These are phyloP conservation scores for Tribolium castaneum DNA, from an alignment of 1,140 invertebrate genomes.

Conservation along the genomic window DNA sequence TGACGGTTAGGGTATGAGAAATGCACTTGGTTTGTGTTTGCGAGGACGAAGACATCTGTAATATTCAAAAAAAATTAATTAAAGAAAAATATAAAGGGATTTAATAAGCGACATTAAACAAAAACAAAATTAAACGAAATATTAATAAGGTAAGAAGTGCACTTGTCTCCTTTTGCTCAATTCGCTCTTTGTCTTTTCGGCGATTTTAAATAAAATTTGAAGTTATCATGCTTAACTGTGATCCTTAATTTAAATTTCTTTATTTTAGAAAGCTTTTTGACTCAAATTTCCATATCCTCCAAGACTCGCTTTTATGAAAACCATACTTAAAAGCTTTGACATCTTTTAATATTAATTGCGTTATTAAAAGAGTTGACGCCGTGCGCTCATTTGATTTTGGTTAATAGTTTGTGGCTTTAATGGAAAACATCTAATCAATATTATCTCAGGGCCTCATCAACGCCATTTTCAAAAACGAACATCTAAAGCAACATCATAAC, in stretches of 20 bases:
- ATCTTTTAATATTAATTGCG: slow-evolving; percentile 29
- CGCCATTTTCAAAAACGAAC: slow-evolving; percentile 1
- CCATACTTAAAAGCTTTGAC: not conserved
- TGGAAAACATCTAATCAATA: not conserved
- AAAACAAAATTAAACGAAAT: slow-evolving; percentile 29
- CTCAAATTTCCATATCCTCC: slow-evolving; percentile 20
- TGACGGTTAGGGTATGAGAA: not conserved
- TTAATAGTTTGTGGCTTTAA: slow-evolving; percentile 4
- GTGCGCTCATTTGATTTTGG: not conserved
- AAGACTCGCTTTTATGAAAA: slow-evolving; percentile 30
- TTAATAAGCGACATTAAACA: slow-evolving; percentile 28
- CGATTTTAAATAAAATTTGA: slow-evolving; percentile 33
- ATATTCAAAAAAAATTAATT: slow-evolving; percentile 34
- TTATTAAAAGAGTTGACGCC: slow-evolving; percentile 10
- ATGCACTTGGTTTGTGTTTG: not conserved
- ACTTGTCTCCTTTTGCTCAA: slow-evolving; percentile 21
- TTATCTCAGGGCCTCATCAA: not conserved
- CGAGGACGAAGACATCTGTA: not conserved
- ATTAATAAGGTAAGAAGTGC: slow-evolving; percentile 22
- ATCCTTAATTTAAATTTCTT: slow-evolving; percentile 35
- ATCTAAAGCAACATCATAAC: slow-evolving; percentile 12
- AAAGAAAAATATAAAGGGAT: slow-evolving; percentile 41
- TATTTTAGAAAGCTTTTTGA: slow-evolving; percentile 15
- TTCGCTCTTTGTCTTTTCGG: slow-evolving; percentile 25
- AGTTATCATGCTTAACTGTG: slow-evolving; percentile 22